Evolutionary conservation across 2,888 invertebrate genomes (phyloP), one percentile per base, ranked within the genome.

Genomic region (Pristionchus arcanus): DNA sequence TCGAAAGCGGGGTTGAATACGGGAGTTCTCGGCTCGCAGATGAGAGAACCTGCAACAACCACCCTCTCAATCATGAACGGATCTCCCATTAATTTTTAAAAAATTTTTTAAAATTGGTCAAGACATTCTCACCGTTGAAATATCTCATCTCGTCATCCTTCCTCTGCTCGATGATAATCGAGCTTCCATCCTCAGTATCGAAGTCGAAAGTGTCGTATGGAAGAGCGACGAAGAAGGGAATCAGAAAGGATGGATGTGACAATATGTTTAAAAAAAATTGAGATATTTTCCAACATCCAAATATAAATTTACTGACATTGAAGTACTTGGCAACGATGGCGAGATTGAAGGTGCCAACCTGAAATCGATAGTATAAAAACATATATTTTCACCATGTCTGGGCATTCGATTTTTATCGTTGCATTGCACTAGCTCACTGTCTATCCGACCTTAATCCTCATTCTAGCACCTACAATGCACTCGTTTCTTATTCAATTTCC

Each of bases 1-100:
- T 99, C 99, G 96, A 99, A 99, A 0, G 98, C 97, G 87, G 99
- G 99, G 96, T 99, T 99, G 98, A 98, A 99, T 95, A 98, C 98
- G 89, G 96, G 96, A 89, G 98, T 98, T 89, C 97, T 97, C 97
- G 96, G 87, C 96, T 96, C 91, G 91, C 93, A 93, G 16, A 92
- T 90, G 13, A 74, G 42, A 21, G 86, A 88, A 42, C 92, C 94
- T 94, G 68, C 59, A 92, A 90, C 15, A 59, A 11, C 34, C 1
- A 31, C 1, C 25, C 34, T 21, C 2, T 37, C 49, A 4, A 81
- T 42, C 11, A 11, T 42, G 16, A n/a, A n/a, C n/a, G n/a, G n/a
- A n/a, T n/a, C n/a, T n/a, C n/a, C n/a, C n/a, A n/a, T n/a, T n/a
- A n/a, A n/a, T n/a, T n/a, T n/a, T n/a, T n/a, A n/a, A n/a, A n/a